A percentile compares a stretch with the other conserved stretches of the same genome.
Conservation (phyloP, 1,140 invertebrate species). For the Stratiolaelaps scimitus region DNA sequence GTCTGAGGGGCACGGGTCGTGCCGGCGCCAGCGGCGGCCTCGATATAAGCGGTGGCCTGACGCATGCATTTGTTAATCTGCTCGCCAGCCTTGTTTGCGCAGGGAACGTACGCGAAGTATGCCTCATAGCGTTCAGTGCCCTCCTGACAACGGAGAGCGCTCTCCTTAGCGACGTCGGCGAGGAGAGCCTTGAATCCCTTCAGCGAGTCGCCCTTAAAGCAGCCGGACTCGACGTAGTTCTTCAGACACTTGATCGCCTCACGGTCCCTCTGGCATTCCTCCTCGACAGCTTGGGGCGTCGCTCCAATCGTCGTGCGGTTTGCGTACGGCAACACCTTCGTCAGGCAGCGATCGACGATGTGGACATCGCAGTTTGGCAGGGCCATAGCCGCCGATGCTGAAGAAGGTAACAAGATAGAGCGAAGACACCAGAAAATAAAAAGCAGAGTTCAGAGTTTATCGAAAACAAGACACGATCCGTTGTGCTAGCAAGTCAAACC, state of each 20-base stretch:
- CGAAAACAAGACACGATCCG: no score
- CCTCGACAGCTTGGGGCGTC: background rate
- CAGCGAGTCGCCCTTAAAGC: slow-evolving; percentile 3
- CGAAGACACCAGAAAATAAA: no score
- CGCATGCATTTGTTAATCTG: background rate
- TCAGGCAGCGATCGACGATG: background rate
- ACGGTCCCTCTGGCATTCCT: background rate
- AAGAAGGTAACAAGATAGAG: background rate
- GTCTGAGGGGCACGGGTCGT: background rate
- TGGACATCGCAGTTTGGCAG: background rate
- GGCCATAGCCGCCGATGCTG: background rate
- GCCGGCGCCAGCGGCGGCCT: background rate
- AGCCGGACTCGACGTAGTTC: slow-evolving; percentile 10
- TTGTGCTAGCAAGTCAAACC: no score
- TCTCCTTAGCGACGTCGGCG: background rate
- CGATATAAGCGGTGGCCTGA: background rate
- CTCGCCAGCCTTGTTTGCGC: background rate
- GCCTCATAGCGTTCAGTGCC: background rate
- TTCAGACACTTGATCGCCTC: slow-evolving; percentile 1
- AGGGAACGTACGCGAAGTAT: background rate
- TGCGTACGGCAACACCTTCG: background rate
- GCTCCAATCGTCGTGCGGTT: background rate
- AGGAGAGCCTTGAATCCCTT: background rate
- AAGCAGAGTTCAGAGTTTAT: no score
- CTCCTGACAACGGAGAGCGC: slow-evolving; percentile 15